These are phyloP conservation scores for Miichthys miiuy DNA, from an alignment of 2,797 vertebrate genomes.

Conservation along the genomic window DNA sequence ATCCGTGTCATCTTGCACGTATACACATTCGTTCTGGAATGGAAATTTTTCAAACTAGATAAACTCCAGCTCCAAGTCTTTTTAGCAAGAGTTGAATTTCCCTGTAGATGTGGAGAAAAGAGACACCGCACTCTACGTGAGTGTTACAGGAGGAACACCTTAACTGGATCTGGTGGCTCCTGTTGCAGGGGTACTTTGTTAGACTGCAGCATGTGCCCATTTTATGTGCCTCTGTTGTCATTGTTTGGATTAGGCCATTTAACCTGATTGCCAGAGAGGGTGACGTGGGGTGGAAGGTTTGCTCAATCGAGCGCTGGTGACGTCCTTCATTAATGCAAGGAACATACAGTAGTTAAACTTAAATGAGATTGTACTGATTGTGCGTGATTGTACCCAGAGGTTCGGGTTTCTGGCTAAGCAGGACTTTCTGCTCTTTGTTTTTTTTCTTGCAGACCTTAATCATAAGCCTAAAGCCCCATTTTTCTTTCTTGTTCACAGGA, in stretches of 20 bases:
- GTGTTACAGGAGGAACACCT: slow-evolving; percentile 71
- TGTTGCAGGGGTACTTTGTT: slow-evolving; percentile 77
- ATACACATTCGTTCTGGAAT: slow-evolving; percentile 16
- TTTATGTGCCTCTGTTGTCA: slow-evolving; percentile 75
- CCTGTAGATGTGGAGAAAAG: slow-evolving; percentile 67
- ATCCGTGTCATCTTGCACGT: background rate
- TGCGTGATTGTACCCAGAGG: slow-evolving; percentile 51
- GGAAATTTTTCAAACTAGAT: slow-evolving; percentile 48
- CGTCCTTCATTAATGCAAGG: slow-evolving; percentile 53
- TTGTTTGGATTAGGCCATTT: slow-evolving; percentile 78
- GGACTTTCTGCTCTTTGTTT: slow-evolving; percentile 51
- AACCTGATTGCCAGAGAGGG: slow-evolving; percentile 71
- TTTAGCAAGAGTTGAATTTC: slow-evolving; percentile 69
- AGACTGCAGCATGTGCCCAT: slow-evolving; percentile 57
- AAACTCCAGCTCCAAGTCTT: slow-evolving; percentile 37
- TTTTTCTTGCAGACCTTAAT: background rate
- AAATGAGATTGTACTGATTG: slow-evolving; percentile 71
- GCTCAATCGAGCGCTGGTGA: slow-evolving; percentile 30
- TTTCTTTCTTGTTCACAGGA: slow-evolving; percentile 45
- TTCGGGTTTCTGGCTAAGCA: slow-evolving; percentile 56
- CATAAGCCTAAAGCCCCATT: background rate
- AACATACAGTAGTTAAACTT: slow-evolving; percentile 66
- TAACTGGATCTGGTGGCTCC: slow-evolving; percentile 76
- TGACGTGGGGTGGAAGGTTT: slow-evolving; percentile 56
- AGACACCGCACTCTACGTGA: slow-evolving; percentile 72